These are phyloP conservation scores for Scaptomyza flava DNA, from an alignment of 2,888 invertebrate species.

Conservation along the genomic window DNA sequence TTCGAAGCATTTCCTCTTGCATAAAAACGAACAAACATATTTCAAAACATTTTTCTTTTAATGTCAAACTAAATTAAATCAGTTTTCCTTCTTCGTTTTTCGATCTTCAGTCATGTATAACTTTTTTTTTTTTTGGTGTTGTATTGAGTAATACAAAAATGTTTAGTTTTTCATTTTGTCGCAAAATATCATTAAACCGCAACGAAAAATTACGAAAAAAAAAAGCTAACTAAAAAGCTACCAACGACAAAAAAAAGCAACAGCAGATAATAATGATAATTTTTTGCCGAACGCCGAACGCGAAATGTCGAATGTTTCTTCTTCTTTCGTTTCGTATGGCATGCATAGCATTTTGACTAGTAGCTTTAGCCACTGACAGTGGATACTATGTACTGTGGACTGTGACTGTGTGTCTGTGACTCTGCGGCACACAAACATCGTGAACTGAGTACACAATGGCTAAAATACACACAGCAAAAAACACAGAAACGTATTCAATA, in stretches of 20 bases:
- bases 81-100: not conserved
- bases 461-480: slow-evolving; percentile 58
- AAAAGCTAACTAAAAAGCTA: slow-evolving; percentile 15
- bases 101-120: not conserved
- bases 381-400: slow-evolving; percentile 4
- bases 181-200: slow-evolving; percentile 58
- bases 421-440: slow-evolving; percentile 49
- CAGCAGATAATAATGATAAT: slow-evolving; percentile 52
- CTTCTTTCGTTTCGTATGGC: too few species aligned
- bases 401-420: slow-evolving; percentile 8
- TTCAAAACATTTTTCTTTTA: too few species aligned
- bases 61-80: not conserved
- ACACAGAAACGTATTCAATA: slow-evolving; percentile 36
- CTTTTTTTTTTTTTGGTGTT: not conserved
- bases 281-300: slow-evolving; percentile 42
- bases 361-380: slow-evolving; percentile 12
- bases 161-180: slow-evolving; percentile 25
- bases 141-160: slow-evolving; percentile 12
- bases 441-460: slow-evolving; percentile 75
- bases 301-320: slow-evolving; percentile 18
- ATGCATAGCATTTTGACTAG: slow-evolving; percentile 8
- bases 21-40: too few species aligned
- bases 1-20: too few species aligned
- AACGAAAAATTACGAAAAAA: slow-evolving; percentile 49
- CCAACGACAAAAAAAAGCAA: not conserved